phyloP scores from a whole-genome alignment of 2,113 vertebrate species.

The Budorcas taxicolor region DNA sequence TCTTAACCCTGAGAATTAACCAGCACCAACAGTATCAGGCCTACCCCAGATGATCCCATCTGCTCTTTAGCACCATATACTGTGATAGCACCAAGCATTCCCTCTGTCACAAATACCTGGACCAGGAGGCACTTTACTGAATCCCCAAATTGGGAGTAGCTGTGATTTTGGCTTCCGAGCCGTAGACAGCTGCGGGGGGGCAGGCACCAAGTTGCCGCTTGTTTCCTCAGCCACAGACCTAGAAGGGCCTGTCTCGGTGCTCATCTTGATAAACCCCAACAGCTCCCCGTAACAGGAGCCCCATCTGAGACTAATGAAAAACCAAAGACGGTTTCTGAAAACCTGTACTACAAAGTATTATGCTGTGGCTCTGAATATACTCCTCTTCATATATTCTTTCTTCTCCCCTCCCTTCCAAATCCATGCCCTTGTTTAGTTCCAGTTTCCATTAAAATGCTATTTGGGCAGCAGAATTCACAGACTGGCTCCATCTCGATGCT shows the following conservation, averaged over 20 bases:
- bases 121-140: slow-evolving; percentile 65
- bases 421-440: slow-evolving; percentile 61
- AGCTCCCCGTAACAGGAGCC: background rate
- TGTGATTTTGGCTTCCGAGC: slow-evolving; percentile 13
- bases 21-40: slow-evolving; percentile 17
- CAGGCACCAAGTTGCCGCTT: background rate
- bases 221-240: slow-evolving; percentile 24
- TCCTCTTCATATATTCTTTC: slow-evolving; percentile 29
- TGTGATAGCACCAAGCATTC: background rate
- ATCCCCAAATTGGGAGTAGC: slow-evolving; percentile 43
- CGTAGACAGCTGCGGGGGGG: background rate
- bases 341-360: slow-evolving; percentile 28
- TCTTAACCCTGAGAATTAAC: slow-evolving; percentile 14
- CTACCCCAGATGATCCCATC: background rate
- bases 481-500: slow-evolving; percentile 48
- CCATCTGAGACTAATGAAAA: slow-evolving; percentile 8
- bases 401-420: slow-evolving; percentile 58
- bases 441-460: slow-evolving; percentile 64
- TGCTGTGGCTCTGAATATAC: slow-evolving; percentile 31
- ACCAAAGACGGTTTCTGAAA: slow-evolving; percentile 32
- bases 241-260: slow-evolving; percentile 43
- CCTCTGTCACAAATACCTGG: slow-evolving; percentile 66
- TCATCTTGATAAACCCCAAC: slow-evolving; percentile 35
- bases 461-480: slow-evolving; percentile 61
- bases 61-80: background rate